phyloP scores from a whole-genome alignment of 2,888 invertebrate species.

The Protophormia terraenovae region DNA sequence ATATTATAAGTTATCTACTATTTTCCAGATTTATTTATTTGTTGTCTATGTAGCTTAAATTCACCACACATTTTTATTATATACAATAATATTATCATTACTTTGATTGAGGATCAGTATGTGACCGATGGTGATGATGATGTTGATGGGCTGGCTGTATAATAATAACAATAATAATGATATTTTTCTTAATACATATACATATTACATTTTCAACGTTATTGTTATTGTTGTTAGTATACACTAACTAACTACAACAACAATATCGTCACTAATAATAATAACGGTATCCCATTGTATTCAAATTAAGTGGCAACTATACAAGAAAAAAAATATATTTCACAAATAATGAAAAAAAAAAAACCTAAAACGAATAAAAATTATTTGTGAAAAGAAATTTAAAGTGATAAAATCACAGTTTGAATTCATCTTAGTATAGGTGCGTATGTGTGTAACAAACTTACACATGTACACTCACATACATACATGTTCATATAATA shows the following conservation, averaged over 20 bases:
- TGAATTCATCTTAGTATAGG: slow-evolving; percentile 10
- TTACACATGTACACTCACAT: not conserved
- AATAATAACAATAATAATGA: too few species aligned
- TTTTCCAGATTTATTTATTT: slow-evolving; percentile 26
- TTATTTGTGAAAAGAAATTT: slow-evolving; percentile 60
- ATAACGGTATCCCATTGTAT: slow-evolving; percentile 67
- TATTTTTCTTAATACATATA: slow-evolving; percentile 5
- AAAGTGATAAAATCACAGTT: slow-evolving; percentile 57
- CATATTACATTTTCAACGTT: not conserved
- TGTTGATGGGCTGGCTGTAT: not conserved
- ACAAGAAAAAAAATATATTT: not conserved
- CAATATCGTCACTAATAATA: slow-evolving; percentile 31
- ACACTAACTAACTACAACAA: not conserved
- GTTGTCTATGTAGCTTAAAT: slow-evolving; percentile 3
- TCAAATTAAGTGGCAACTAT: slow-evolving; percentile 65
- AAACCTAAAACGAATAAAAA: slow-evolving; percentile 27
- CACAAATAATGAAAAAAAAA: not conserved
- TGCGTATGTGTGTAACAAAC: not conserved
- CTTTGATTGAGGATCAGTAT: slow-evolving; percentile 55
- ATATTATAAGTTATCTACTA: not conserved
- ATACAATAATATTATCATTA: too few species aligned
- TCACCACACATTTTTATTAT: slow-evolving; percentile 57
- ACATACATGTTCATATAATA: not conserved
- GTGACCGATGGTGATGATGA: slow-evolving; percentile 23
- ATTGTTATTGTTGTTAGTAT: not conserved